phyloP scores from a whole-genome alignment of 1,140 invertebrate species.

The Monochamus saltuarius region DNA sequence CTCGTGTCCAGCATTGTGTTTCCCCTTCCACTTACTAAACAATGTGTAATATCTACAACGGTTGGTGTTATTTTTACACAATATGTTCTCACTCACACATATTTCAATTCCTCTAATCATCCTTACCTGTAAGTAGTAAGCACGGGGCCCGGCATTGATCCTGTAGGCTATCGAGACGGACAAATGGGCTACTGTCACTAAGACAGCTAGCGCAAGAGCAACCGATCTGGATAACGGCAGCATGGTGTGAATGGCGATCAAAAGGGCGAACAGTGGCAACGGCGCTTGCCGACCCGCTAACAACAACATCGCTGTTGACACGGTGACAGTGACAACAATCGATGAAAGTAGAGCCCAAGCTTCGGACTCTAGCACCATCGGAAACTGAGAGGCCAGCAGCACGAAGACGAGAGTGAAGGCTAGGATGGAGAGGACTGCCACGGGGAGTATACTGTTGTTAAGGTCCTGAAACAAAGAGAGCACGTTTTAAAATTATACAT shows the following conservation, averaged over 20 bases:
- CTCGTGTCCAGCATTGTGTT: no score
- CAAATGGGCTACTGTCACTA: conserved; percentile 62
- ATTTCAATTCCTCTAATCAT: no score
- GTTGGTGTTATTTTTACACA: no score
- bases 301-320: conserved; percentile 54
- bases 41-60: no score
- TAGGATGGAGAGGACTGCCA: conserved; percentile 55
- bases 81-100: no score
- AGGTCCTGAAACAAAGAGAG: conserved; percentile 54
- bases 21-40: no score
- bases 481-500: no score
- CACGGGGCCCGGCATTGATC: conserved; percentile 47
- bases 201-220: conserved; percentile 59
- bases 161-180: conserved; percentile 54
- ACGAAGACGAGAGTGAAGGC: conserved; percentile 54
- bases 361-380: conserved; percentile 57
- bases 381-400: conserved; percentile 55
- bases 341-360: conserved; percentile 57
- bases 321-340: conserved; percentile 53
- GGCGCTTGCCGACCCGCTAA: conserved; percentile 60
- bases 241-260: conserved; percentile 71
- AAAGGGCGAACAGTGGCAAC: conserved; percentile 64
- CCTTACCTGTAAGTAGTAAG: conserved; percentile 59
- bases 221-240: conserved; percentile 66
- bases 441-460: conserved; percentile 51